Conservation (phyloP, 2,113 vertebrate genomes). For the Neoarius graeffei region DNA sequence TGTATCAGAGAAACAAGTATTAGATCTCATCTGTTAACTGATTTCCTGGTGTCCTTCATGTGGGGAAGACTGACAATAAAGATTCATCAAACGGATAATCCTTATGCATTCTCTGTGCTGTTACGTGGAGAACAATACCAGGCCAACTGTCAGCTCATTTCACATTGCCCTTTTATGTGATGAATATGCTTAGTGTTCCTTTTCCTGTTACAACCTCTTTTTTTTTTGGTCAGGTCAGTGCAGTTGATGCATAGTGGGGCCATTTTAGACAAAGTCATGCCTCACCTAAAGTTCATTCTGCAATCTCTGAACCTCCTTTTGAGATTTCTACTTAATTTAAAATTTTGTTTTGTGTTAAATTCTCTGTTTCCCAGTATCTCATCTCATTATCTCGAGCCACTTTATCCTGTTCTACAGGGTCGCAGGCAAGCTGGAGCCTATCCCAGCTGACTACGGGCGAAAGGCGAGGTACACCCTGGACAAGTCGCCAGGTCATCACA, state of each 20-base stretch:
- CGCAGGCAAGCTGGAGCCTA: too few species aligned
- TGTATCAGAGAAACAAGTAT: neutral
- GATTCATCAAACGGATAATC: neutral
- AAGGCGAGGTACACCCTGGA: too few species aligned
- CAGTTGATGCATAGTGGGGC: too few species aligned
- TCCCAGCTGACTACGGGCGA: too few species aligned
- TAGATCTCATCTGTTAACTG: neutral
- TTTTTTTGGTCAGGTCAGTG: neutral
- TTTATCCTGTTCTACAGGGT: too few species aligned
- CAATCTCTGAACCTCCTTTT: neutral
- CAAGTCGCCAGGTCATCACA: too few species aligned
- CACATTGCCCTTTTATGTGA: conserved; percentile 22
- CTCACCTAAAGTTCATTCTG: neutral
- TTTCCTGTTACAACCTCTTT: neutral
- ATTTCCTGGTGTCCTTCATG: too few species aligned
- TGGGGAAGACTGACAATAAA: neutral
- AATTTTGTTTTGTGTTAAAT: neutral
- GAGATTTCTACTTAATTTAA: neutral
- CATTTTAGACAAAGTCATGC: neutral
- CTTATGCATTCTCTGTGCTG: neutral
- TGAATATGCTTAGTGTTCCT: neutral
- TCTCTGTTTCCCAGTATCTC: too few species aligned
- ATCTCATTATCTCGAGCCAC: too few species aligned
- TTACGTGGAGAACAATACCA: neutral
- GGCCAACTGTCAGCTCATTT: conserved; percentile 21